Evolutionary conservation across 2,888 invertebrate genomes (phyloP), one percentile per base, ranked within the genome.

Genomic region (Orchestes rusci): DNA sequence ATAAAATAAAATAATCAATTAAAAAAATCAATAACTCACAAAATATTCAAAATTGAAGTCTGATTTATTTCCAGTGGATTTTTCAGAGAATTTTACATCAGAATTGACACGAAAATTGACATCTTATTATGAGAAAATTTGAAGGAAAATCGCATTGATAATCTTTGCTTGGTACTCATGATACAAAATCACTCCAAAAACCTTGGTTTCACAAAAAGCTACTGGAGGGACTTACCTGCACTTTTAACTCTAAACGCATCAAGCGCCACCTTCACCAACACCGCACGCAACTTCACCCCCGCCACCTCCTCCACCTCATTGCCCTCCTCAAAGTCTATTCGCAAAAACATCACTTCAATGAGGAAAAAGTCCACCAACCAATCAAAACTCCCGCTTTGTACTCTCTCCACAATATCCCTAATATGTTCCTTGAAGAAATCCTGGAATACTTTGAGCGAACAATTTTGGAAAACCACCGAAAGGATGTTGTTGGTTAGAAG

Each of bases 341-440:
- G 53, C 18, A 56, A 50, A 56, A 65, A 66, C 19, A 67, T 45
- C 15, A 61, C 38, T 53, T 66, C 65, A n/a, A 65, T 48, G n/a
- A 66, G 50, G 3, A 62, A 52, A 30, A 60, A 64, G 39, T 54
- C 29, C 7, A 60, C 45, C 4, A 53, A 58, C 13, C 20, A 29
- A 17, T 38, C 16, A 7, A 23, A 23, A 10, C 10, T 23, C 7
- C 23, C 30, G 12, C 30, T 13, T 30, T 30, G 30, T 4, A 52
- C n/a, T 38, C 53, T 13, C 28, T 45, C 20, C n/a, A n/a, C 32
- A n/a, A 51, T 48, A 33, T 53, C 31, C 13, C 43, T 42, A 37
- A 47, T 64, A 43, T 56, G 54, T 3, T 45, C 38, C 1, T 57
- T 40, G 30, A 54, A 65, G 53, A 66, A 68, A 17, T 46, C 29